A percentile compares a stretch with the other conserved stretches of the same genome.
Conservation (phyloP, 2,888 invertebrate genomes). For the Argyresthia goedartella region DNA sequence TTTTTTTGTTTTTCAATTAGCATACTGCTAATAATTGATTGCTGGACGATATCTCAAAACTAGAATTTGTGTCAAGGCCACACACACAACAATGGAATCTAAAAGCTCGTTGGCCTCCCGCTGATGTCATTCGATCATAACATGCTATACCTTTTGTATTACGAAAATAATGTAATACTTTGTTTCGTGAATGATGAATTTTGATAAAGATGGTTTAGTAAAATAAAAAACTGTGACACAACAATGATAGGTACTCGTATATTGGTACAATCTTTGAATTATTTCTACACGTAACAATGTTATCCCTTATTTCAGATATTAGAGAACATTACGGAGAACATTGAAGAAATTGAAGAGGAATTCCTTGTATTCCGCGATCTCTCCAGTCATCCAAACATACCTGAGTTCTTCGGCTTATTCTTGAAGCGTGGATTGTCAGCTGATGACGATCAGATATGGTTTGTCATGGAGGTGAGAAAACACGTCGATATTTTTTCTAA, state of each 20-base stretch:
- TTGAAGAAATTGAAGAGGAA: slow-evolving; percentile 88
- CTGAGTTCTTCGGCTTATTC: slow-evolving; percentile 80
- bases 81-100: slow-evolving; percentile 40
- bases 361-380: slow-evolving; percentile 80
- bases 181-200: not conserved
- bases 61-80: slow-evolving; percentile 55
- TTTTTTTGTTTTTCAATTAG: slow-evolving; percentile 14
- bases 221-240: not conserved
- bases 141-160: not conserved
- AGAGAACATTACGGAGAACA: slow-evolving; percentile 83
- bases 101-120: slow-evolving; percentile 20
- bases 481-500: not conserved
- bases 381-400: slow-evolving; percentile 81
- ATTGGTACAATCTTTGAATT: not conserved
- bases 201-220: no score
- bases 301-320: slow-evolving; percentile 63
- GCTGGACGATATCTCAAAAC: slow-evolving; percentile 47
- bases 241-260: not conserved
- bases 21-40: slow-evolving; percentile 39
- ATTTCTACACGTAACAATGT: not conserved
- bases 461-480: slow-evolving; percentile 81
- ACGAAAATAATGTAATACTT: not conserved
- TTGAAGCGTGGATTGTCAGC: slow-evolving; percentile 72
- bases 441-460: slow-evolving; percentile 85
- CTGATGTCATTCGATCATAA: slow-evolving; percentile 26